phyloP scores from a whole-genome alignment of 1,140 invertebrate species.

The Lethrus apterus region DNA sequence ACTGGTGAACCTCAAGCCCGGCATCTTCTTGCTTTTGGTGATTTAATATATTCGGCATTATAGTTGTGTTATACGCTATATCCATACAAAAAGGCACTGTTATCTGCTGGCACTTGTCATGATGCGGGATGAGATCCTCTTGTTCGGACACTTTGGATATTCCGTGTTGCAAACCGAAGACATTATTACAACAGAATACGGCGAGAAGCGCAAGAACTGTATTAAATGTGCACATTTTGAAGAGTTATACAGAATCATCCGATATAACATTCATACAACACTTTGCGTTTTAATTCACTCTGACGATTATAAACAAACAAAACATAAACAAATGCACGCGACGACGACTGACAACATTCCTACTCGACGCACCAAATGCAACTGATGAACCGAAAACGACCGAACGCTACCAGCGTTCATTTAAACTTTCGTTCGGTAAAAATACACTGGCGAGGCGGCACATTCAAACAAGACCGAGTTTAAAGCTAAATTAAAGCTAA shows the following conservation, averaged over 20 bases:
- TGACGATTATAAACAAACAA: slow-evolving; percentile 3
- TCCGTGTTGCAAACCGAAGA: slow-evolving; percentile 9
- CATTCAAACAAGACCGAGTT: too few relatives aligned
- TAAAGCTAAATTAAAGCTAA: too few relatives aligned
- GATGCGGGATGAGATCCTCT: slow-evolving; percentile 48
- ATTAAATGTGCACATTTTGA: slow-evolving; percentile 6
- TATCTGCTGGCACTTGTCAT: slow-evolving; percentile 86
- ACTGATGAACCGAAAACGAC: slow-evolving; percentile 9
- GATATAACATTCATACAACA: slow-evolving; percentile 12
- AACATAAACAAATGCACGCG: slow-evolving; percentile 11
- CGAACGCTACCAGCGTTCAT: too few relatives aligned
- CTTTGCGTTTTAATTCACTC: background rate
- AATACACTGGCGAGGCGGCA: too few relatives aligned
- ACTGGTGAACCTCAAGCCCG: slow-evolving; percentile 86
- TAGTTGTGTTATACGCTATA: slow-evolving; percentile 90
- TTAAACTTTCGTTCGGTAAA: too few relatives aligned
- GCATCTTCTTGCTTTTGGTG: slow-evolving; percentile 95
- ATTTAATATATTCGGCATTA: slow-evolving; percentile 90
- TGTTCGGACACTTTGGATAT: slow-evolving; percentile 18
- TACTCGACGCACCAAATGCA: background rate
- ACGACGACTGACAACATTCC: slow-evolving; percentile 5
- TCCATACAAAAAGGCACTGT: slow-evolving; percentile 88
- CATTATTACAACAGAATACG: slow-evolving; percentile 5
- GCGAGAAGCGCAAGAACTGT: slow-evolving; percentile 6
- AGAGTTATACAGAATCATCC: slow-evolving; percentile 1